Evolutionary conservation across 2,113 vertebrate genomes (phyloP).

Genomic region (Salvelinus namaycush): DNA sequence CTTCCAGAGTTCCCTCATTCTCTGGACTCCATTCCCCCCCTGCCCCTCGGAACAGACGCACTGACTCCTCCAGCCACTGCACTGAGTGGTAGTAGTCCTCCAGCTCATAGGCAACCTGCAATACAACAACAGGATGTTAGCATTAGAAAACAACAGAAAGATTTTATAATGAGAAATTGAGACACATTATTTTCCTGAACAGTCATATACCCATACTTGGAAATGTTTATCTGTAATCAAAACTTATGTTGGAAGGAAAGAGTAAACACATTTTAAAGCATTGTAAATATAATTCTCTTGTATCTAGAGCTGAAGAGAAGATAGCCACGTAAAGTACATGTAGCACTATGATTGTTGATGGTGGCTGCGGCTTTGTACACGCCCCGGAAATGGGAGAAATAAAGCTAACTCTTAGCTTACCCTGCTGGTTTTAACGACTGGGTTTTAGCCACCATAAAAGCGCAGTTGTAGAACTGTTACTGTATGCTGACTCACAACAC

Average conservation of each 20-base stretch:
- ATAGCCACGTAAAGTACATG: not conserved
- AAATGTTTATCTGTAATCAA: not conserved
- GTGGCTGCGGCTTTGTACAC: not conserved
- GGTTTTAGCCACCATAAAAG: conserved; percentile 34
- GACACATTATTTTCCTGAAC: not conserved
- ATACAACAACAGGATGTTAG: not conserved
- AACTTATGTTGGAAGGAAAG: not conserved
- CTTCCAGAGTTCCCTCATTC: conserved; percentile 83
- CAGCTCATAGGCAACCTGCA: conserved; percentile 89
- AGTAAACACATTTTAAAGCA: not conserved
- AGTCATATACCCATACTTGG: too few relatives aligned
- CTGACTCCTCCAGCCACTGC: conserved; percentile 88
- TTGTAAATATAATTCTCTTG: not conserved
- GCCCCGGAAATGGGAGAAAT: not conserved
- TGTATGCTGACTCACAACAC: conserved; percentile 37
- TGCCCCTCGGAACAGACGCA: conserved; percentile 79
- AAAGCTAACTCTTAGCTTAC: not conserved
- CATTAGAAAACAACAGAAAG: not conserved
- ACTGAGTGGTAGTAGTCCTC: conserved; percentile 92
- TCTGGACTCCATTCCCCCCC: conserved; percentile 81
- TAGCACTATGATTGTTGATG: not conserved
- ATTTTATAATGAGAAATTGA: not conserved
- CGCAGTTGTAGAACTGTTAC: conserved; percentile 4
- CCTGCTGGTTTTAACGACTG: not conserved
- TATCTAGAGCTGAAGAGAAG: not conserved